Percentiles rank a stretch among this genome's conserved stretches.
These are phyloP conservation scores for Littorina saxatilis DNA, from an alignment of 1,140 invertebrate species.

Conservation along the genomic window DNA sequence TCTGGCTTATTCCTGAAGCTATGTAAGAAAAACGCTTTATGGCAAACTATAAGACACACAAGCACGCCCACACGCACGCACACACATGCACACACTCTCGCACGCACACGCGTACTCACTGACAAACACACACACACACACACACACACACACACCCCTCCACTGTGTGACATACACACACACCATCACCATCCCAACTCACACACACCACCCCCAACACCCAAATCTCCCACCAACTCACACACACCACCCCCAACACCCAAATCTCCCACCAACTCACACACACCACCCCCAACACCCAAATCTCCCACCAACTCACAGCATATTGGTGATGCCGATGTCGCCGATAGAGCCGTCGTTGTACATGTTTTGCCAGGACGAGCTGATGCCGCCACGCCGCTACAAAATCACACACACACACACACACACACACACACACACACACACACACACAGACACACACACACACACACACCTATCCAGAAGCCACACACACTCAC, in stretches of 20 bases:
- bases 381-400: constrained; percentile 6
- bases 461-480: constrained; percentile 4
- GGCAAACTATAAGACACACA: background rate
- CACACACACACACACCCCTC: constrained; percentile 2
- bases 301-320: too few relatives aligned
- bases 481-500: background rate
- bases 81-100: background rate
- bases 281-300: too few relatives aligned
- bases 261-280: too few relatives aligned
- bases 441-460: background rate
- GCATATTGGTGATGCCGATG: constrained; percentile 33
- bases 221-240: too few relatives aligned
- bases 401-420: background rate
- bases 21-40: too few relatives aligned
- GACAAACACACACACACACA: too few relatives aligned
- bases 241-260: too few relatives aligned
- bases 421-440: background rate
- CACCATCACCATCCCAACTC: too few relatives aligned
- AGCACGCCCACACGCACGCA: background rate
- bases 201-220: too few relatives aligned
- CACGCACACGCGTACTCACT: background rate
- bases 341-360: constrained; percentile 22
- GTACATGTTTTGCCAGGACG: constrained; percentile 24
- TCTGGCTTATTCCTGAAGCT: too few relatives aligned
- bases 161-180: background rate